These are phyloP conservation scores for Sander lucioperca DNA, from an alignment of 2,113 vertebrate species.

Conservation along the genomic window DNA sequence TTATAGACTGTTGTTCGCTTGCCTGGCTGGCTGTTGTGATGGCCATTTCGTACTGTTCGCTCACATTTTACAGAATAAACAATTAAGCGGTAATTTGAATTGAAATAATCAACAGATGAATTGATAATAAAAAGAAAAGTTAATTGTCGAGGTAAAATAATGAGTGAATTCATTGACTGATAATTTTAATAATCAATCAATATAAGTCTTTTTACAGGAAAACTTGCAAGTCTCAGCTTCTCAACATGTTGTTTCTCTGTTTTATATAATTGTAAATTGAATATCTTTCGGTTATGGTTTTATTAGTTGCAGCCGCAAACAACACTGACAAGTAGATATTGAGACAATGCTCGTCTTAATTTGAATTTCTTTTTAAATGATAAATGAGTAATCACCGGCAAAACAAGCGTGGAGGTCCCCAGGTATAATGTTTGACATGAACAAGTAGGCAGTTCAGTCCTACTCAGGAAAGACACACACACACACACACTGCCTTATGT, in stretches of 20 bases:
- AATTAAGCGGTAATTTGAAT: not conserved
- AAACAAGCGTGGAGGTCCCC: not conserved
- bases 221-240: not conserved
- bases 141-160: not conserved
- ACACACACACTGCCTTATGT: not conserved
- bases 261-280: not conserved
- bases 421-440: not conserved
- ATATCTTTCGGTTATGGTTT: not conserved
- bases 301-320: not conserved
- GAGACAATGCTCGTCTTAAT: conserved; percentile 1
- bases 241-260: not conserved
- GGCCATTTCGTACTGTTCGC: not conserved
- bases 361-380: not conserved
- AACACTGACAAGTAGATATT: not conserved
- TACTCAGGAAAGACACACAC: not conserved
- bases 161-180: not conserved
- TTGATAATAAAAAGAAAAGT: not conserved
- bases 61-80: not conserved
- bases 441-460: not conserved
- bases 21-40: not conserved
- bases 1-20: not conserved
- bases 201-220: not conserved
- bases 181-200: not conserved
- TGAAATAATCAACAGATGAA: not conserved
- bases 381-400: conserved; percentile 8